Conservation (phyloP, 2,113 vertebrate species). For the Elachura formosa region DNA sequence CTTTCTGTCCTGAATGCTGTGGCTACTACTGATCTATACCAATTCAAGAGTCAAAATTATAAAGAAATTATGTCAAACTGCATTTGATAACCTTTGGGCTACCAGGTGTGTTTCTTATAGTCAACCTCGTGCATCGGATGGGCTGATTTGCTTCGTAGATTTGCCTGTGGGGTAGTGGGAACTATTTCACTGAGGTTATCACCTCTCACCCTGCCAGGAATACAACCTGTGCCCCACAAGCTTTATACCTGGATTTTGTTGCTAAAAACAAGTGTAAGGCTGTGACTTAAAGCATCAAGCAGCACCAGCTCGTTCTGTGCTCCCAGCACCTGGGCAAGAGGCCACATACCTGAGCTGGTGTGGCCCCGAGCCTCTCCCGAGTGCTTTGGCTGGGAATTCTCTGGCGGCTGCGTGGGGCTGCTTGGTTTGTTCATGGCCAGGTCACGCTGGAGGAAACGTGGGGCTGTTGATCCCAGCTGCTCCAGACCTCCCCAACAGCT, state of each 20-base stretch:
- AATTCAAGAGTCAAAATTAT: neutral
- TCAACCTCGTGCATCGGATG: neutral
- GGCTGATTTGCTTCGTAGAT: neutral
- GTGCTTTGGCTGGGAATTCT: neutral
- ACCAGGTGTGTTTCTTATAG: neutral
- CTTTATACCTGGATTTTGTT: neutral
- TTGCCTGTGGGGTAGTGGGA: neutral
- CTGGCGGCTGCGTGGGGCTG: neutral
- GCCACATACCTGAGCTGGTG: neutral
- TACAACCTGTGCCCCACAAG: accelerated
- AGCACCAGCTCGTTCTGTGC: neutral
- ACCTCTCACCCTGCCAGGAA: neutral
- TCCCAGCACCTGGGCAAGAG: neutral
- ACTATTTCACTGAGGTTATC: neutral
- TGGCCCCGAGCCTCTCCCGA: neutral
- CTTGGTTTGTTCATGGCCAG: neutral
- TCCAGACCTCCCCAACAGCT: neutral
- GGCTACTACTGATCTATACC: neutral
- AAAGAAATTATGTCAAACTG: neutral
- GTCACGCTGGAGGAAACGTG: neutral
- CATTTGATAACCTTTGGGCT: neutral
- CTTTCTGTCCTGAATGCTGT: neutral
- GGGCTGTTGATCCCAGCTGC: neutral
- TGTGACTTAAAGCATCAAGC: neutral
- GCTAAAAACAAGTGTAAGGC: neutral